Evolutionary conservation across 1,140 invertebrate species (phyloP), one percentile per base, ranked within the genome.

Genomic region (Neotoxoptera formosana): DNA sequence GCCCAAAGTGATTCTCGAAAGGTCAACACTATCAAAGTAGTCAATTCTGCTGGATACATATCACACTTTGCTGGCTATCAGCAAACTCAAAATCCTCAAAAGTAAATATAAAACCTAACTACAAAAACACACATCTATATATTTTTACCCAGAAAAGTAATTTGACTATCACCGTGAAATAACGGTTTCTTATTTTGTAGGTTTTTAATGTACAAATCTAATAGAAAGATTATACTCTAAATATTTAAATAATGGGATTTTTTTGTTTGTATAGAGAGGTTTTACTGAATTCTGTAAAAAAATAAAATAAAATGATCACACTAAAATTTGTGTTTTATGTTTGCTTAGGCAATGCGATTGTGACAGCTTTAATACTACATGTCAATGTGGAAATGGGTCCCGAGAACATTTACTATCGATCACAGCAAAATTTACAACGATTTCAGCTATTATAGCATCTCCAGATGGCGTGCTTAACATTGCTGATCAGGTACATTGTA

Each of bases 401-500:
- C 30, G 93, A 20, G 93, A 94, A 94, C 45, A 94, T 25, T 96
- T 98, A 21, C 95, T 99, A 3, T 98, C 98, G 0, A 98, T 98
- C 0, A 98, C 98, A 94, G 98, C 98, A 1, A 97, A 97, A 94
- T 97, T 99, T 95, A 98, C 98, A 94, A 97, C 98, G 1, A 98
- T 99, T 95, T 99, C 98, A 14, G 98, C 98, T 7, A 96, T 99
- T 17, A 97, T 98, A 7, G 98, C 99, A 7, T 98, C 98, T 25
- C 98, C 98, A 67, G 98, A 99, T 95, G 98, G 98, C 0, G 97
- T 99, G 51, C 95, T 99, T 8, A 98, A 99, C 95, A 97, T 99
- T 48, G 98, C 98, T 34, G 99, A 99, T 95, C 98, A 99, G 98
- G 97, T 95, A 96, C 96, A 93, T 94, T 17, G 11, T 53, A 48